phyloP scores from a whole-genome alignment of 35 echinoderm and acorn worm species.

The Eucidaris tribuloides region DNA sequence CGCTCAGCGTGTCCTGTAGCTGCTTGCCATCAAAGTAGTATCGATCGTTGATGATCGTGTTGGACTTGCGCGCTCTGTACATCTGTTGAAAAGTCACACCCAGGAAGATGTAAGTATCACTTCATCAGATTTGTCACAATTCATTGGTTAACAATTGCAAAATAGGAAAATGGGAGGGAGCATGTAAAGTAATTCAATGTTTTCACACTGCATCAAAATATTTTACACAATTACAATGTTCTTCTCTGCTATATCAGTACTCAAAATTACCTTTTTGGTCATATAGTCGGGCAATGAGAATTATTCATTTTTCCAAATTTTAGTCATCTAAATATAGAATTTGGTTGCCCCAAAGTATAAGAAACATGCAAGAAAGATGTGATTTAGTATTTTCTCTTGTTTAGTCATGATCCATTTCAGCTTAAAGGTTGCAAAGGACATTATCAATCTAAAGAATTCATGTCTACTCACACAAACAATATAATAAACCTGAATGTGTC shows the following conservation, averaged over 20 bases:
- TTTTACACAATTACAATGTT: not conserved
- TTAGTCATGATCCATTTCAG: no score
- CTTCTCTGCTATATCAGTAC: not conserved
- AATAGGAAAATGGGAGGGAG: not conserved
- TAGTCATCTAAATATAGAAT: no score
- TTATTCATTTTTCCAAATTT: no score
- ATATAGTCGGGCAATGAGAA: no score
- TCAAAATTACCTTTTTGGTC: not conserved
- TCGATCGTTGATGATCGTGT: not conserved
- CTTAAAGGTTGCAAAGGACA: no score
- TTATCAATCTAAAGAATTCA: no score
- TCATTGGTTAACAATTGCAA: not conserved
- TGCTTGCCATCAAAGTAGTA: constrained; percentile 64
- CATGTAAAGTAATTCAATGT: not conserved
- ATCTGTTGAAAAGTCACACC: constrained; percentile 18
- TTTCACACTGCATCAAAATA: no score
- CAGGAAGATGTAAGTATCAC: not conserved
- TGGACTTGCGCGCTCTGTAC: constrained; percentile 19
- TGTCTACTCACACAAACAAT: no score
- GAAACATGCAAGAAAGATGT: no score
- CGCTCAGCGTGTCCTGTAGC: constrained; percentile 50
- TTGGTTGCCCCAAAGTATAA: no score
- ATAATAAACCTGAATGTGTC: no score
- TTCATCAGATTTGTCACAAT: not conserved
- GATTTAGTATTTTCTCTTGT: no score